Base-by-base conservation (phyloP, 2,888 invertebrate genomes). In the Megamerina dolium region DNA sequence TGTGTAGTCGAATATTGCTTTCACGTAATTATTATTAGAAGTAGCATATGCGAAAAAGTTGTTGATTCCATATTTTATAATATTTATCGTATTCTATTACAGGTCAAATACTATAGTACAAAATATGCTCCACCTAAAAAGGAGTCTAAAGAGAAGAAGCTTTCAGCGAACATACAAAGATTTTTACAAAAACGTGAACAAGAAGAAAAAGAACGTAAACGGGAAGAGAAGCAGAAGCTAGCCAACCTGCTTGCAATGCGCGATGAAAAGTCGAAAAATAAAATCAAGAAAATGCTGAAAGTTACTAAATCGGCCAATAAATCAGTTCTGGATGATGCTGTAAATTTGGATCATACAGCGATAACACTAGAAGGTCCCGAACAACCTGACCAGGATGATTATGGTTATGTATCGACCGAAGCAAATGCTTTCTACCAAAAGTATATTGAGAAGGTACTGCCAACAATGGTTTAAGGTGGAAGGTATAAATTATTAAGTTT, bases 241-340 rank as follows among this genome's bases (percentile, higher is more conserved):
- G 81, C 84, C 1, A 79, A 81, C 43, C 61, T 85, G 35, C 59
- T 78, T 27, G 78, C 83, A 1, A 74, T 81, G 72, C 74, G 84
- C 18, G 86, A 87, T 63, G 54, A 55, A 14, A 87, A 86, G 61
- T 80, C 84, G 1, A 76, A 83, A 53, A 80, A 81, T 55, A 79
- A 86, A 59, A 85, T 87, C 43, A 81, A 80, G 44, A 84, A 85
- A 61, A 84, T 86, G 76, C 73, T 91, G 30, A 90, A 89, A 73
- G 81, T 88, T 1, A 89, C 89, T 8, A 92, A 91, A 70, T 87
- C 90, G 5, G 90, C 91, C 0, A 90, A 89, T 65, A 89, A 90
- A 63, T 83, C 90, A 3, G 90, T 86, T 2, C 72, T 91, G 50
- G 83, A 81, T 32, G 91, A 91, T 76, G 89, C 89, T 1, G 74